Percentiles rank a stretch among this genome's conserved stretches.
These are phyloP conservation scores for Archocentrus centrarchus DNA, from an alignment of 2,113 vertebrate genomes.

Conservation along the genomic window DNA sequence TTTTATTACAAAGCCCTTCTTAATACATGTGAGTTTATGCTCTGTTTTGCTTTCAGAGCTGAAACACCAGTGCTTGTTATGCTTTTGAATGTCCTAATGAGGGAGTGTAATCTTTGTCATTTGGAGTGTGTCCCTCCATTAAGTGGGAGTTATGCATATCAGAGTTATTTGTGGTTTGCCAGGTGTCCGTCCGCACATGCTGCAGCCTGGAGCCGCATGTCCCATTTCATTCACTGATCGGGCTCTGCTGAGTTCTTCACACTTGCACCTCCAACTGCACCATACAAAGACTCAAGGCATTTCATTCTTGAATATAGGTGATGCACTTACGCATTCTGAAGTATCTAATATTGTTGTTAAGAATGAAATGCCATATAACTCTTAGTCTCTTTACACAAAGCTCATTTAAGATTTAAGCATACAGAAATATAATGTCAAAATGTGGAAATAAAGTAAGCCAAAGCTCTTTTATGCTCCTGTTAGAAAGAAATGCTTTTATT, in stretches of 20 bases:
- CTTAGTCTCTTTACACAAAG: not conserved
- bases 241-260: constrained; percentile 38
- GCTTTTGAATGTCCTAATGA: not conserved
- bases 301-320: not conserved
- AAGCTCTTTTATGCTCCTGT: not conserved
- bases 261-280: constrained; percentile 45
- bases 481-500: not conserved
- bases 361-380: not conserved
- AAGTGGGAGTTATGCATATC: constrained; percentile 42
- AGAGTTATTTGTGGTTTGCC: constrained; percentile 34
- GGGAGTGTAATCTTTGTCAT: constrained; percentile 19
- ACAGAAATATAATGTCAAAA: not conserved
- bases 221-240: constrained; percentile 38
- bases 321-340: not conserved
- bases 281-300: constrained; percentile 1
- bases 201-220: constrained; percentile 56
- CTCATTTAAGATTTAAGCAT: not conserved
- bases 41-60: not conserved
- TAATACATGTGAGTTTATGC: not conserved
- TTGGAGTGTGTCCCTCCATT: constrained; percentile 27
- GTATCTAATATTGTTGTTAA: not conserved
- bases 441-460: not conserved
- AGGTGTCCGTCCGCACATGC: constrained; percentile 47
- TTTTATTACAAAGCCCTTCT: not conserved
- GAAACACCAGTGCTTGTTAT: not conserved